phyloP scores from a whole-genome alignment of 2,113 vertebrate genomes.

The Chiloscyllium plagiosum region DNA sequence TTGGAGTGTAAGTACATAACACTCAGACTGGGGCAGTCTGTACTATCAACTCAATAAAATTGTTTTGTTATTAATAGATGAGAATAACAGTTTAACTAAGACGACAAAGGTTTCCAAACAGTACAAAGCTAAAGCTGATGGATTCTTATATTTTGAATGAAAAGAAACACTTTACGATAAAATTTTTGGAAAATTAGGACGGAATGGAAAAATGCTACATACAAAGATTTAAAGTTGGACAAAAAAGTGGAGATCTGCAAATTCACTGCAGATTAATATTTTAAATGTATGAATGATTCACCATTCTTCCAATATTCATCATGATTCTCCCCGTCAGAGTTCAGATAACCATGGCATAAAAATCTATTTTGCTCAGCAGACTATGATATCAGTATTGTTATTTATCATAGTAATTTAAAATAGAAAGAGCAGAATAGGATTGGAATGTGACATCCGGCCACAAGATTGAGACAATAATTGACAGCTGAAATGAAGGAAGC shows the following conservation, averaged over 20 bases:
- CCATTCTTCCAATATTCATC: not conserved
- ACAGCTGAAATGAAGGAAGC: constrained; percentile 23
- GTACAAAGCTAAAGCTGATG: not conserved
- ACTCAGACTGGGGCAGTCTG: not conserved
- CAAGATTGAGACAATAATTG: constrained; percentile 4
- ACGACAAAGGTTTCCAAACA: not conserved
- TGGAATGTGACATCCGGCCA: constrained; percentile 7
- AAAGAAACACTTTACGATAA: too few relatives aligned
- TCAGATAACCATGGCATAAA: not conserved
- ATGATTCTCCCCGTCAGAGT: not conserved
- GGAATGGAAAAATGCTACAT: not conserved
- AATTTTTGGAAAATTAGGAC: not conserved
- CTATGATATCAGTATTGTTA: constrained; percentile 23
- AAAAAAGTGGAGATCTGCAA: not conserved
- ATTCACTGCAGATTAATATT: not conserved
- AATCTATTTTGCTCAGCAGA: not conserved
- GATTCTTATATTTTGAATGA: too few relatives aligned
- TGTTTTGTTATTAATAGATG: too few relatives aligned
- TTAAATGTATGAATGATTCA: not conserved
- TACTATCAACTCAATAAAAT: not conserved
- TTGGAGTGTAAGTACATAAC: not conserved
- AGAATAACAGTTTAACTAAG: not conserved
- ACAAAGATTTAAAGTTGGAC: not conserved
- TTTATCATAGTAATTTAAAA: constrained; percentile 10
- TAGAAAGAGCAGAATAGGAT: not conserved